Conservation (phyloP, 2,113 vertebrate species). For the Coracopsis vasa region DNA sequence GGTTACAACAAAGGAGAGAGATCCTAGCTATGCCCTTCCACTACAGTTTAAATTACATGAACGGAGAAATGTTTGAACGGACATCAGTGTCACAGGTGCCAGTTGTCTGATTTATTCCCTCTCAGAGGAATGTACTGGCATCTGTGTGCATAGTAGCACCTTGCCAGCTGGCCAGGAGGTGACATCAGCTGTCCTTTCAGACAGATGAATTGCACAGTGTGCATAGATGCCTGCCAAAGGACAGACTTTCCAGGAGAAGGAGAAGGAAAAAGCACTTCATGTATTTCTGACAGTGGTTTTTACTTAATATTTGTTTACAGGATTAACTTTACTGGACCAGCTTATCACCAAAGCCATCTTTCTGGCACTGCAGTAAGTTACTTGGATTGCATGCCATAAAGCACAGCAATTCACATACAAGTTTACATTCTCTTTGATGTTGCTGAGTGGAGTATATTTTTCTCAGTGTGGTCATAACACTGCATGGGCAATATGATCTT, state of each 20-base stretch:
- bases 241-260: background rate
- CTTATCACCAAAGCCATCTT: background rate
- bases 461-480: background rate
- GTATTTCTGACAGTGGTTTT: background rate
- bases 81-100: slow-evolving; percentile 26
- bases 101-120: slow-evolving; percentile 27
- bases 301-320: slow-evolving; percentile 31
- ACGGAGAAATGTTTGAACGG: background rate
- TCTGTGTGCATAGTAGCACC: background rate
- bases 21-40: background rate
- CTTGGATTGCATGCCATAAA: background rate
- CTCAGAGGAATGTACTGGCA: background rate
- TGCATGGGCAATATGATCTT: background rate
- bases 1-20: background rate
- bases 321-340: background rate
- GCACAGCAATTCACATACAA: background rate
- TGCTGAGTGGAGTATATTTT: slow-evolving; percentile 5
- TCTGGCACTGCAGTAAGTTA: background rate
- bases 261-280: background rate
- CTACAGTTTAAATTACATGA: background rate
- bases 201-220: slow-evolving; percentile 36
- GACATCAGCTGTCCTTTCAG: slow-evolving; percentile 46
- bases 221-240: slow-evolving; percentile 13
- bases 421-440: background rate
- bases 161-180: slow-evolving; percentile 62